A percentile compares a stretch with the other conserved stretches of the same genome.
Conservation (phyloP, 2,888 invertebrate species). For the Iphiclides podalirius region DNA sequence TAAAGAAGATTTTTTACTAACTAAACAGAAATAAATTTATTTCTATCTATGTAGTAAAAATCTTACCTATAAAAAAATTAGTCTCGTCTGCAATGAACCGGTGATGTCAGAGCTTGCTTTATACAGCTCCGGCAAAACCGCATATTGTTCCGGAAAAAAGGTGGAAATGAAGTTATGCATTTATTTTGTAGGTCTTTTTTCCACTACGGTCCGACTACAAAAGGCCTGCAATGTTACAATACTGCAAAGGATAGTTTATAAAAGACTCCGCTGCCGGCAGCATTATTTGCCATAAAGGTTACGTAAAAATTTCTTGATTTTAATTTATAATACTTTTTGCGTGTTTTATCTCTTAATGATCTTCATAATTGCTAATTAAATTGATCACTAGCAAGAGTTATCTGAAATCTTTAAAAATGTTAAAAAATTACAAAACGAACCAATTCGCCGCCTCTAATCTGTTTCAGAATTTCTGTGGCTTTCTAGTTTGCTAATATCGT, state of each 20-base stretch:
- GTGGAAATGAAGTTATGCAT: constrained; percentile 1
- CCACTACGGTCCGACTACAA: neutral
- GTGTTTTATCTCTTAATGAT: too few species aligned
- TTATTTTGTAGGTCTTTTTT: neutral
- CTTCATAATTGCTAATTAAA: too few species aligned
- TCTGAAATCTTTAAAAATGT: too few species aligned
- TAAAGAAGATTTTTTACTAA: too few species aligned
- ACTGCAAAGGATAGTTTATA: neutral
- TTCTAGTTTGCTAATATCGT: too few species aligned
- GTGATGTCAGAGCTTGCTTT: neutral
- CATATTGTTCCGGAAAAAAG: constrained; percentile 7
- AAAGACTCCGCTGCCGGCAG: too few species aligned
- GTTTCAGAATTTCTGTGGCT: too few species aligned
- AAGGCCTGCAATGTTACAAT: neutral
- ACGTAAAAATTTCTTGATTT: neutral
- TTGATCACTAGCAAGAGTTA: too few species aligned
- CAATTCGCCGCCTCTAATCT: too few species aligned
- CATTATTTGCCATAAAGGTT: neutral
- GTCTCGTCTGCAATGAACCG: neutral
- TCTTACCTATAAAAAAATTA: neutral
- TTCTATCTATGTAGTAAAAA: neutral
- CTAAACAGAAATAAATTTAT: too few species aligned
- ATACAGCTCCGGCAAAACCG: neutral
- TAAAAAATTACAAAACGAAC: too few species aligned
- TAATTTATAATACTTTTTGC: neutral